Evolutionary conservation across 1,140 invertebrate species (phyloP).

Genomic region (Lanistes nyassanus): DNA sequence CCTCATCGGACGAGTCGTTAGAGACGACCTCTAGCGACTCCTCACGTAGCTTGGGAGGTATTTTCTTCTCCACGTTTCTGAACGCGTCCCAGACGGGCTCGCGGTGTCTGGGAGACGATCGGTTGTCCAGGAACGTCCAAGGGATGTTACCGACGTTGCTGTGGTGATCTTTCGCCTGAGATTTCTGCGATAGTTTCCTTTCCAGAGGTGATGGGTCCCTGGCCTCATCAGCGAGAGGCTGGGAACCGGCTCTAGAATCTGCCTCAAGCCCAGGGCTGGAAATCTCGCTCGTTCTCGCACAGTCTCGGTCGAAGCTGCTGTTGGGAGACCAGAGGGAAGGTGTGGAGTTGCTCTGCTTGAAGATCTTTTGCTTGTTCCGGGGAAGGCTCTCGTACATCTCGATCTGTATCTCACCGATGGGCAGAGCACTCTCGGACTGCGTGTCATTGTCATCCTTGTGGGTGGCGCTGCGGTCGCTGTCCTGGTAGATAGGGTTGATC

Average conservation of each 20-base stretch:
- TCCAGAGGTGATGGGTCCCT: too few relatives aligned
- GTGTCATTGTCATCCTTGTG: not conserved
- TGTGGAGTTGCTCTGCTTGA: conserved; percentile 16
- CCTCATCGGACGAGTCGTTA: not conserved
- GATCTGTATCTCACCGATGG: conserved; percentile 34
- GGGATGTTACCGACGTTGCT: not conserved
- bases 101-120: conserved; percentile 9
- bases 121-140: conserved; percentile 11
- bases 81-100: conserved; percentile 23
- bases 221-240: too few relatives aligned
- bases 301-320: not conserved
- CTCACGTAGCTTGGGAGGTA: conserved; percentile 1
- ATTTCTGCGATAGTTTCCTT: not conserved
- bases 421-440: conserved; percentile 26
- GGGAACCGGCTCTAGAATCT: not conserved
- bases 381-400: conserved; percentile 39
- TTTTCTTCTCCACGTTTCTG: not conserved
- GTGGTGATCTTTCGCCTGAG: not conserved
- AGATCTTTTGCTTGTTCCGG: not conserved
- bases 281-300: not conserved
- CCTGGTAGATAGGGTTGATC: conserved; percentile 41
- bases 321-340: conserved; percentile 9
- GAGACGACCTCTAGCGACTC: not conserved
- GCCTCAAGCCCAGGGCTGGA: not conserved
- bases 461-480: conserved; percentile 23